Evolutionary conservation across 2,888 invertebrate genomes (phyloP), one percentile per base, ranked within the genome.

Genomic region (Drosophila austrosaltans): DNA sequence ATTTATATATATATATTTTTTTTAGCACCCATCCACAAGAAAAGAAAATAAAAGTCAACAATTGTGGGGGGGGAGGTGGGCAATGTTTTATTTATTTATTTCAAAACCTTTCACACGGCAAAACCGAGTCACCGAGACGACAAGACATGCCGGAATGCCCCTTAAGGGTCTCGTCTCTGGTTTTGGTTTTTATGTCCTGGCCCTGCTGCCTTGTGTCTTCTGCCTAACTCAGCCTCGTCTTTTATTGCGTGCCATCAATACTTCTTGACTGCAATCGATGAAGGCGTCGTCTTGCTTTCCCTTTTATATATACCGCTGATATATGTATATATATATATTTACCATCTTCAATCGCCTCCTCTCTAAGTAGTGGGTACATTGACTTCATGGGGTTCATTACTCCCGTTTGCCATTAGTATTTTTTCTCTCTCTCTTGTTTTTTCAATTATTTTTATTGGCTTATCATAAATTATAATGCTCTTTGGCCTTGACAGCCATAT

Each of bases 221-320:
- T 25, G 22, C 22, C 48, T 16, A 16, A 16, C 16, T 12, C 48
- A 48, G 57, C 40, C 57, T 62, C 40, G 58, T 30, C 36, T 75
- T 74, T 69, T 74, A 75, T 75, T 74, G 75, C 69, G 69, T 74
- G 64, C 69, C 64, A 53, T 74, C 75, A 62, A 74, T 63, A 68
- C 73, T 60, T 74, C 28, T 59, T 59, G n/a, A 48, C 53, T 53
- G 8, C 53, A 62, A 62, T 62, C 53, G 61, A 62, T 62, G 48
- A 32, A 32, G 61, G 53, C 48, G 48, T 48, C 25, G 48, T 48
- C 25, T 40, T 48, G 22, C 22, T 25, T 48, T 48, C 25, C 48
- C 48, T 48, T 48, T 48, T 48, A 8, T 25, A 25, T 25, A 22
- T 4, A 48, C 4, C 1, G 7, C 20, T 8, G 8, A 36, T 36